Evolutionary conservation across 2,888 invertebrate species (phyloP), one percentile per base, ranked within the genome.

Genomic region (Galerucella calmariensis): DNA sequence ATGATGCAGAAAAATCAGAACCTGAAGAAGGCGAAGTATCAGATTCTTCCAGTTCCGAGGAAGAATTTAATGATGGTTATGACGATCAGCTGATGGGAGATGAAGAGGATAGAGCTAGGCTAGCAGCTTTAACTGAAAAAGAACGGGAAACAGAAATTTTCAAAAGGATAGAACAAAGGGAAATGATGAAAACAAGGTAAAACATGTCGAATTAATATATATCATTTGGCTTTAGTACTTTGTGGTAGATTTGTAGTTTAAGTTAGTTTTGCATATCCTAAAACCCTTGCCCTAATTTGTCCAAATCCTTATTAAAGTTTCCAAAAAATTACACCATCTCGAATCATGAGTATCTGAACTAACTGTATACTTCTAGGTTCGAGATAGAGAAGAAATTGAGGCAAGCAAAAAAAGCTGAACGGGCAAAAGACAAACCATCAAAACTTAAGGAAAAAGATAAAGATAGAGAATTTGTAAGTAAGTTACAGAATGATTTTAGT

Each of bases 1-100:
- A 85, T 24, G 84, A 86, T 27, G 84, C 84, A 0, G 75, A 80
- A 77, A 90, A 90, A 77, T 94, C 94, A 69, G 95, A 96, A 83
- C 94, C 94, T 0, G 95, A 96, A 87, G 96, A 96, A 90, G 95
- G 95, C 44, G 97, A 97, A 88, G 96, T 97, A 0, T 95, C 95
- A 0, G 87, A 87, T 77, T 91, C 92, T 78, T 90, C 89, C 1
- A 91, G 90, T 80, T 91, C 91, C 71, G 94, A 95, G 78, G 94
- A 94, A 80, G 97, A 97, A 87, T 98, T 98, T 85, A 94, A 97
- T 85, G 98, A 99, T 88, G 98, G 98, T 77, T 97, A 95, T 82
- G 98, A 98, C 86, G 98, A 98, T 78, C 95, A 98, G 85, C 90
- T 98, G 44, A 98, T 98, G 94, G 98, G 98, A 0, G 98, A 98